Evolutionary conservation across 2,113 vertebrate genomes (phyloP).

Genomic region (Corapipo altera): DNA sequence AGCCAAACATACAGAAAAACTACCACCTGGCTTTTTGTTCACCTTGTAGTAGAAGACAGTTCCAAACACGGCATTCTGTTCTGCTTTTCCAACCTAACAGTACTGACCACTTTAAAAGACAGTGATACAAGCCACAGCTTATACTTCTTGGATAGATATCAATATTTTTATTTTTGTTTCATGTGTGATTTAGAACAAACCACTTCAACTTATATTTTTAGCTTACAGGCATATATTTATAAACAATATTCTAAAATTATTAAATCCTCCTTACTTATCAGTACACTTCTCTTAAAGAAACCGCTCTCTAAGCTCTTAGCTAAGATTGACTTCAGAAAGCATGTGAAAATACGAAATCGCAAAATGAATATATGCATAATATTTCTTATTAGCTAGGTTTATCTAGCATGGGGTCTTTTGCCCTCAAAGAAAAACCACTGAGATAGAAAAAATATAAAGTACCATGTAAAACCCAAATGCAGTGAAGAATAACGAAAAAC

Average conservation of each 20-base stretch:
- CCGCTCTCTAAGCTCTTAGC: not conserved
- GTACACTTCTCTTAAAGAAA: not conserved
- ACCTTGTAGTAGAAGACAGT: not conserved
- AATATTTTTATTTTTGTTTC: slow-evolving; percentile 17
- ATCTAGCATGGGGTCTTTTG: not conserved
- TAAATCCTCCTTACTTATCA: not conserved
- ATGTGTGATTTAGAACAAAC: not conserved
- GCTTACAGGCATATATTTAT: not conserved
- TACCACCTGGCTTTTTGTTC: not conserved
- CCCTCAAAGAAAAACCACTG: not conserved
- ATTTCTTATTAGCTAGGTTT: not conserved
- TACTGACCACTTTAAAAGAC: not conserved
- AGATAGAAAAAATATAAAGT: not conserved
- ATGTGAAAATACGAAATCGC: not conserved
- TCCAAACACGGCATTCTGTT: not conserved
- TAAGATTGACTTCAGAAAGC: not conserved
- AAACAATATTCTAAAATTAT: not conserved
- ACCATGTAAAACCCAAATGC: not conserved
- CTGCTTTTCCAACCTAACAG: not conserved
- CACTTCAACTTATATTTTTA: not conserved
- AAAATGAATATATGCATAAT: not conserved
- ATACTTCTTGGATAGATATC: not conserved
- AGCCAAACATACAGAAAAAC: not conserved
- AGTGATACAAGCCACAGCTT: slow-evolving; percentile 30
- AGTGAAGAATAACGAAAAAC: not conserved